These are phyloP conservation scores for Drosophila biarmipes DNA, from an alignment of 1,140 invertebrate genomes.

Conservation along the genomic window DNA sequence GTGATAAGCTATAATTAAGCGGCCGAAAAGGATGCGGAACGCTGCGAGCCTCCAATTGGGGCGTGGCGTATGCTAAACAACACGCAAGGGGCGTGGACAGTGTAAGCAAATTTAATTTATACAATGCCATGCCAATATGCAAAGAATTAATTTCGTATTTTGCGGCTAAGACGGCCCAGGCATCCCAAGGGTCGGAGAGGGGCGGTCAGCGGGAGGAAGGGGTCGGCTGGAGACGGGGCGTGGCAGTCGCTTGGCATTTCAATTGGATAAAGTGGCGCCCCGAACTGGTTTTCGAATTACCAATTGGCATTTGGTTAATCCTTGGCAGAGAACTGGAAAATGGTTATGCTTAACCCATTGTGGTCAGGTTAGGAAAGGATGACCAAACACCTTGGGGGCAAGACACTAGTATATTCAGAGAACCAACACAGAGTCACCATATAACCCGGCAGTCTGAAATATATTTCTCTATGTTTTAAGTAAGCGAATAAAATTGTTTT, in stretches of 20 bases:
- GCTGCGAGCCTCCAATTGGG: conserved; percentile 21
- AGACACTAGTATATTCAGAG: conserved; percentile 10
- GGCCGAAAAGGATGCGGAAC: conserved; percentile 54
- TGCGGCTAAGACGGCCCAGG: conserved; percentile 8
- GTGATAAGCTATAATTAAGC: conserved; percentile 84
- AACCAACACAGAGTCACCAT: not conserved
- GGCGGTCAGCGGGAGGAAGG: not conserved
- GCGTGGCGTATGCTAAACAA: conserved; percentile 83
- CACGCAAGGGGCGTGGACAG: conserved; percentile 77
- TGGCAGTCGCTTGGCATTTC: conserved; percentile 70
- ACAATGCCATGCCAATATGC: conserved; percentile 71
- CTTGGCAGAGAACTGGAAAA: conserved; percentile 13
- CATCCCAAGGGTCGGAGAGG: conserved; percentile 9
- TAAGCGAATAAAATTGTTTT: too few species aligned
- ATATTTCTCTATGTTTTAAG: too few species aligned
- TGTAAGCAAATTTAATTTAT: conserved; percentile 84
- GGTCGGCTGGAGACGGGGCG: conserved; percentile 35
- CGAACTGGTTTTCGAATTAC: conserved; percentile 58
- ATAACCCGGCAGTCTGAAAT: too few species aligned
- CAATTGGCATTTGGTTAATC: conserved; percentile 50
- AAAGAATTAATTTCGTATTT: conserved; percentile 80
- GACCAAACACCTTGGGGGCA: not conserved
- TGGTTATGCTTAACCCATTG: conserved; percentile 34
- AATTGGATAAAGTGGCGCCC: conserved; percentile 80
- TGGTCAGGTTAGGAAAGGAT: not conserved